A percentile compares a stretch with the other conserved stretches of the same genome.
Evolutionary conservation across 2,888 invertebrate genomes (phyloP).

Genomic region (Drosophila ezoana): DNA sequence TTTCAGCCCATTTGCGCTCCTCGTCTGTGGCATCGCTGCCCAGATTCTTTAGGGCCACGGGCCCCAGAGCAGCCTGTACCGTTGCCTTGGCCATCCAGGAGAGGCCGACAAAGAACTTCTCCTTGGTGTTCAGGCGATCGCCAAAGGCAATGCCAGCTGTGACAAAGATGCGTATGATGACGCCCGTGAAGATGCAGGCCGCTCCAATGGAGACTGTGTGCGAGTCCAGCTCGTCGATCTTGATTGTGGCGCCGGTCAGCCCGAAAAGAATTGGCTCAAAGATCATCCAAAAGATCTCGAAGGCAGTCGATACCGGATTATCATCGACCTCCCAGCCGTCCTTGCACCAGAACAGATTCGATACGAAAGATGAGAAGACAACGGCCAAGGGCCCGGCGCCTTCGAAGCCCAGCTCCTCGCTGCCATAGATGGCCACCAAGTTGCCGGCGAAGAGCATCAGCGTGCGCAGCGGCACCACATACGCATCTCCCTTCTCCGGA

Average conservation of each 20-base stretch:
- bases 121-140: conserved; percentile 93
- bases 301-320: conserved; percentile 94
- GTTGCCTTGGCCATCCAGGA: conserved; percentile 99
- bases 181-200: conserved; percentile 89
- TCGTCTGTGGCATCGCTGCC: conserved; percentile 84
- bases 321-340: conserved; percentile 95
- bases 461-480: conserved; percentile 91
- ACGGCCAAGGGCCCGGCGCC: conserved; percentile 92
- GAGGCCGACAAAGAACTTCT: conserved; percentile 95
- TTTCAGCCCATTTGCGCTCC: conserved; percentile 88
- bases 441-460: conserved; percentile 93
- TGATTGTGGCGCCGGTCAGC: conserved; percentile 95
- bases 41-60: conserved; percentile 90
- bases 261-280: conserved; percentile 98
- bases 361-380: conserved; percentile 92
- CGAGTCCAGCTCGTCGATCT: conserved; percentile 90
- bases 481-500: conserved; percentile 93
- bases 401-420: conserved; percentile 91
- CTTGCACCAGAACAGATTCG: conserved; percentile 92
- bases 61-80: conserved; percentile 96
- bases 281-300: conserved; percentile 97
- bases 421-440: conserved; percentile 93
- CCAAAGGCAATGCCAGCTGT: conserved; percentile 90
- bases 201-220: conserved; percentile 89
- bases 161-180: conserved; percentile 88